phyloP scores from a whole-genome alignment of 64 coral and sea anemone genomes.

The Pachyseris speciosa region DNA sequence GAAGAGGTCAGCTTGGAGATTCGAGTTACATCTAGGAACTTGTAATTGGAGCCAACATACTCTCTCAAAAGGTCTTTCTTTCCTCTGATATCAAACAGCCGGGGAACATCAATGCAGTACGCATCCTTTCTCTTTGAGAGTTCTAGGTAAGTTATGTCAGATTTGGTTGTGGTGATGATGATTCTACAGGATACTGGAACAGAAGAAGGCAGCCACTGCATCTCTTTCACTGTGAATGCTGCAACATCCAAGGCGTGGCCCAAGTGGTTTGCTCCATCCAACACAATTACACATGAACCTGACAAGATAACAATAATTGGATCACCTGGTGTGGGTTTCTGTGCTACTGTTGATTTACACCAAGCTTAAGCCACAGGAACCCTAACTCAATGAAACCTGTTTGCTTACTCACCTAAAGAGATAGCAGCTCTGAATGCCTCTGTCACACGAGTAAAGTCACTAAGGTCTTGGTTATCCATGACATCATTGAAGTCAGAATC shows the following conservation, averaged over 20 bases:
- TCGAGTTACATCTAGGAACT: slow-evolving; percentile 65
- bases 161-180: slow-evolving; percentile 86
- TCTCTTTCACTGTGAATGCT: slow-evolving; percentile 75
- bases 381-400: neutral
- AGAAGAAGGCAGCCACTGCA: slow-evolving; percentile 78
- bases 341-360: too few species aligned
- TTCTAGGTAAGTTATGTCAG: slow-evolving; percentile 83
- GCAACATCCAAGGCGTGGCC: slow-evolving; percentile 69
- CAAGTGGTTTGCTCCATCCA: slow-evolving; percentile 82
- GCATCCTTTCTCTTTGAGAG: slow-evolving; percentile 71
- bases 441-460: slow-evolving; percentile 65
- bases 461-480: slow-evolving; percentile 69
- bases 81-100: slow-evolving; percentile 57
- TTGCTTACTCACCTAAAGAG: slow-evolving; percentile 49
- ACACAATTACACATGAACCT: slow-evolving; percentile 83
- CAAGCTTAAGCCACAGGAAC: neutral
- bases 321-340: too few species aligned
- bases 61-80: slow-evolving; percentile 80
- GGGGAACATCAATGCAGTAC: slow-evolving; percentile 65
- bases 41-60: slow-evolving; percentile 72
- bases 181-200: slow-evolving; percentile 81
- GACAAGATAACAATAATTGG: slow-evolving; percentile 15
- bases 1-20: slow-evolving; percentile 61
- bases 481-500: slow-evolving; percentile 57
- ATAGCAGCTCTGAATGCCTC: slow-evolving; percentile 89